Conservation (phyloP, 2,113 vertebrate species). For the Laticauda colubrina region DNA sequence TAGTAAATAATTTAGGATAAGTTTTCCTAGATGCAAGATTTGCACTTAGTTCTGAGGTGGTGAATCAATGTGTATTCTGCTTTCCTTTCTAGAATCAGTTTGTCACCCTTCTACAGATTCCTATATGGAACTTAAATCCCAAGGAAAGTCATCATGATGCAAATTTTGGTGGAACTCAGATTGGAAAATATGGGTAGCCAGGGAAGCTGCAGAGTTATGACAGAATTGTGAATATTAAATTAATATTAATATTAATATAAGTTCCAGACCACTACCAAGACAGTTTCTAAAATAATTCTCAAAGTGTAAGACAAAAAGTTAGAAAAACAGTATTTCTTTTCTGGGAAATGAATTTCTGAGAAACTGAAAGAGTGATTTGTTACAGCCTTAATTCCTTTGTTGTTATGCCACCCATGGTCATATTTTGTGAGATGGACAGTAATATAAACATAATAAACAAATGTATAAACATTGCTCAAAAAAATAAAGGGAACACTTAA, state of each 20-base stretch:
- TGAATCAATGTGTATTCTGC: neutral
- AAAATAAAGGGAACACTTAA: too few species aligned
- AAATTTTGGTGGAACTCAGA: neutral
- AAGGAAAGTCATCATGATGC: neutral
- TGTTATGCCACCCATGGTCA: too few species aligned
- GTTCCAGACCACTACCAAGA: neutral
- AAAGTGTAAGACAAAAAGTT: neutral
- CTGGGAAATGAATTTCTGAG: neutral
- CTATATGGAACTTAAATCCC: neutral
- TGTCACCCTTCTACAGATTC: neutral
- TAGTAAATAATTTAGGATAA: neutral
- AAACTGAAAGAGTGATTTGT: too few species aligned
- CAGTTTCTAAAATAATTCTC: neutral
- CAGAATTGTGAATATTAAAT: neutral
- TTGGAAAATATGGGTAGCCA: neutral
- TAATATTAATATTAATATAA: neutral
- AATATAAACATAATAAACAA: too few species aligned
- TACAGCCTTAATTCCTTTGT: too few species aligned
- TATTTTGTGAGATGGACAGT: too few species aligned
- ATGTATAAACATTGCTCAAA: too few species aligned
- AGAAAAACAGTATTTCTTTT: neutral
- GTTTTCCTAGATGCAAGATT: neutral
- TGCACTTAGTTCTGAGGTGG: neutral
- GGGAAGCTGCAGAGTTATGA: neutral
- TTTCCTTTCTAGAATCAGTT: neutral